Evolutionary conservation across 2,797 vertebrate species (phyloP).

Genomic region (Cephalopachus bancanus): DNA sequence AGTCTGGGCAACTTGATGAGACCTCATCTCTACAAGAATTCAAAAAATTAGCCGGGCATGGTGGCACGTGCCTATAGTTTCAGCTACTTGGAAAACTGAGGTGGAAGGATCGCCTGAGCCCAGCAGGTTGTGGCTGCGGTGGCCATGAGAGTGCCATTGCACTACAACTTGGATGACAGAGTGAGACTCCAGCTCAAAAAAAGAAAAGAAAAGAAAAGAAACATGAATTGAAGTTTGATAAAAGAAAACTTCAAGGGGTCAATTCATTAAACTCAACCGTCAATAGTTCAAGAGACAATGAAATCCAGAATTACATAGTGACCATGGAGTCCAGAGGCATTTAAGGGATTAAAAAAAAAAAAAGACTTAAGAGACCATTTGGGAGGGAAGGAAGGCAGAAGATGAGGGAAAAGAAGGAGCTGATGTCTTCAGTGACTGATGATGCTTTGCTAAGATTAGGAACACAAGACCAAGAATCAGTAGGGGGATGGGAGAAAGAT

Average conservation of each 20-base stretch:
- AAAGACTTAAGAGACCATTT: not conserved
- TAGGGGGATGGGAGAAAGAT: not conserved
- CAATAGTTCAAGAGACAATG: not conserved
- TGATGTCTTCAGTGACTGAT: conserved; percentile 7
- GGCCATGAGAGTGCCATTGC: too few relatives aligned
- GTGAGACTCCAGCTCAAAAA: too few relatives aligned
- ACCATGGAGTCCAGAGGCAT: not conserved
- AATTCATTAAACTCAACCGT: not conserved
- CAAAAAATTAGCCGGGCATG: too few relatives aligned
- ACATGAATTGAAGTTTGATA: not conserved
- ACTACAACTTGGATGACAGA: too few relatives aligned
- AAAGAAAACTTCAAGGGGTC: not conserved
- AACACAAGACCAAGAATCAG: not conserved
- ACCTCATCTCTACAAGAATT: too few relatives aligned
- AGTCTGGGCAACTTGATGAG: too few relatives aligned
- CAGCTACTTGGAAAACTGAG: too few relatives aligned
- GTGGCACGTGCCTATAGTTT: too few relatives aligned
- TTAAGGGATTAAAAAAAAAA: not conserved
- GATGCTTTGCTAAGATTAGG: not conserved
- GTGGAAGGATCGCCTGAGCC: too few relatives aligned
- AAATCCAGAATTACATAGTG: not conserved
- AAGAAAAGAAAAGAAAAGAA: not conserved
- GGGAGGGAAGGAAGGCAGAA: not conserved
- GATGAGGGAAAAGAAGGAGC: not conserved
- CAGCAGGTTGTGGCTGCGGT: too few relatives aligned